Base-by-base conservation (phyloP, 2,797 vertebrate species). In the Gymnothorax javanicus region DNA sequence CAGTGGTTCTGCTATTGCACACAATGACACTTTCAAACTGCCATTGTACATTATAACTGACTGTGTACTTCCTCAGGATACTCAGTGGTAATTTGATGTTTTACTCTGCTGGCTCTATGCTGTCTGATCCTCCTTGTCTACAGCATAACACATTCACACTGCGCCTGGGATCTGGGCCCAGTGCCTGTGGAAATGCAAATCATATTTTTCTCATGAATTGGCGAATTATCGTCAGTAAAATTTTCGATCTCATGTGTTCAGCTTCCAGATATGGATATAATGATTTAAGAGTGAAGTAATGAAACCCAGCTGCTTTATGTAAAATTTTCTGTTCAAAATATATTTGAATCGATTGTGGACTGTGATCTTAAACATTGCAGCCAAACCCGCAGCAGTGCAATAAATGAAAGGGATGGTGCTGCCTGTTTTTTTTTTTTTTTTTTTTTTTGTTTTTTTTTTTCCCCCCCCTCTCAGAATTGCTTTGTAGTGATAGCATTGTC, bases 221-320 rank as follows among this genome's bases (percentile, higher is more conserved):
- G 54, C 69, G 58, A 73, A 58, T 77, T 59, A 2, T 50, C n/a
- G 33, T 79, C 6, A 12, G 54, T 77, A 43, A 79, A n/a, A 77
- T 43, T 20, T 27, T 60, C 59, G 25, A 56, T 52, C 54, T 15
- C 33, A 11, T 17, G 59, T 1, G 23, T 58, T 54, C 7, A 56
- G 17, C 71, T 75, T 75, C 85, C 71, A 77, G 85, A 75, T 59
- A 79, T 75, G 17, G 71, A 56, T 52, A 4, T 84, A 83, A 57
- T 83, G 56, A 67, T 85, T 23, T 11, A 73, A 69, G 23, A 25
- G 33, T 20, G 23, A 9, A 25, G 60, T 50, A 82, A 9, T 59
- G 56, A n/a, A 59, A 17, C 11, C 56, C n/a, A 27, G 57, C 23
- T 58, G 43, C n/a, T 57, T 85, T 71, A 73, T 57, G 23, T 7